phyloP scores from a whole-genome alignment of 2,113 vertebrate species.

The Scolopax mira region DNA sequence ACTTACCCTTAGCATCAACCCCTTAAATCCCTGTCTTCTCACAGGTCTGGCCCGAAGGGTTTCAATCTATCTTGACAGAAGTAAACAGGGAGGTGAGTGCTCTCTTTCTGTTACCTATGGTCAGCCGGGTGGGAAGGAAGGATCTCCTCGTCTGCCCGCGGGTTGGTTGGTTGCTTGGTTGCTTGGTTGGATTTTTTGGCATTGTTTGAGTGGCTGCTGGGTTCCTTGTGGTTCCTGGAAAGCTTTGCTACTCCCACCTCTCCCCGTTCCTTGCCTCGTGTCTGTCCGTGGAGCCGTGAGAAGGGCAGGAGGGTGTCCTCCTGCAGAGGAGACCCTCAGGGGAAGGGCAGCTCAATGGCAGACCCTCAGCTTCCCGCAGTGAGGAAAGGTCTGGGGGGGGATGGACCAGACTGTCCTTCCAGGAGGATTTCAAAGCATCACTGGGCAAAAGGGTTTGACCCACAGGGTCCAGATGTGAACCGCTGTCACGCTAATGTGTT shows the following conservation, averaged over 20 bases:
- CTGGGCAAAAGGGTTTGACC: neutral
- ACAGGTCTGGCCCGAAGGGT: slow-evolving; percentile 89
- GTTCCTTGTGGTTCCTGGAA: neutral
- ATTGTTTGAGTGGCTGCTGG: neutral
- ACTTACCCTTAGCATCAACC: slow-evolving; percentile 22
- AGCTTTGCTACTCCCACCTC: neutral
- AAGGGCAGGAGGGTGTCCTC: neutral
- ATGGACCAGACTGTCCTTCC: neutral
- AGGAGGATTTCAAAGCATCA: neutral
- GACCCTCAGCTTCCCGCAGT: neutral
- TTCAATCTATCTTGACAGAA: slow-evolving; percentile 91
- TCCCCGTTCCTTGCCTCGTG: neutral
- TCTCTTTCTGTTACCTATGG: slow-evolving; percentile 22
- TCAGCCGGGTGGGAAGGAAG: slow-evolving; percentile 8
- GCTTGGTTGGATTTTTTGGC: neutral
- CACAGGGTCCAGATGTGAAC: neutral
- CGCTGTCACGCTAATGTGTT: neutral
- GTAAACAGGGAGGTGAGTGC: slow-evolving; percentile 93
- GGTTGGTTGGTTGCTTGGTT: neutral
- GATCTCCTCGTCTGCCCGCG: neutral
- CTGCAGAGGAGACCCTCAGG: no score
- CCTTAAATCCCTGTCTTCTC: slow-evolving; percentile 66
- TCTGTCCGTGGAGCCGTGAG: rapidly evolving
- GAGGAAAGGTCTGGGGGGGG: neutral
- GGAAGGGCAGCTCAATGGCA: rapidly evolving